Evolutionary conservation across 1,140 invertebrate species (phyloP), one percentile per base, ranked within the genome.

Genomic region (Odontomachus brunneus): DNA sequence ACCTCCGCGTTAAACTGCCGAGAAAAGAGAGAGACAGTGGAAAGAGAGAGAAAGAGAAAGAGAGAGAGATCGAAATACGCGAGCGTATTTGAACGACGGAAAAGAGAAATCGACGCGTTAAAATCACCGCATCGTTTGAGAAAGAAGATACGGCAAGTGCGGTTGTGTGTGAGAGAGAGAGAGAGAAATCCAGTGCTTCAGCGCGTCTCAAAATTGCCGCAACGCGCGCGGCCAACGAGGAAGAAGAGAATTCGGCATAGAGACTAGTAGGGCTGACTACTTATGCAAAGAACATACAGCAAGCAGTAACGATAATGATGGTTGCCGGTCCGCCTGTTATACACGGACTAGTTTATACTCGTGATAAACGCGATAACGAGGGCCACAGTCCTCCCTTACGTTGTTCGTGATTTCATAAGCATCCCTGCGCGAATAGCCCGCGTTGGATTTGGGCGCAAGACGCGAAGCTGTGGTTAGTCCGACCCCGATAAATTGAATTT

Each of bases 191-290:
- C 7, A n/a, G 74, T 24, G 57, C n/a, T 72, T 19, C 51, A 2
- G 17, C 17, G 19, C 60, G 15, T 53, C 15, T 17, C n/a, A n/a
- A 76, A 76, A 48, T 76, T 33, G 3, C 22, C n/a, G 49, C 11
- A 19, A 19, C 22, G 12, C 38, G 51, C 17, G 24, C 22, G 49
- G 17, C 51, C 17, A 22, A 71, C 55, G 55, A 80, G 53, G 84
- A 75, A 84, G 73, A 74, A 87, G 65, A 74, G 84, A 63, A 66
- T 82, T 63, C 29, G 24, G 44, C 24, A 17, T 14, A 15, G 24
- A 15, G 24, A 7, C 17, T 17, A 33, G 22, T 19, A 14, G 9
- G 11, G 29, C 17, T 49, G 29, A 49, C 29, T 44, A 57, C 63
- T 69, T 69, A 57, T 69, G 75, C 51, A 57, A 17, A 51, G 11